These are phyloP conservation scores for Actinopyga echinites DNA, from an alignment of 53 echinoderm and acorn worm genomes.

Conservation along the genomic window DNA sequence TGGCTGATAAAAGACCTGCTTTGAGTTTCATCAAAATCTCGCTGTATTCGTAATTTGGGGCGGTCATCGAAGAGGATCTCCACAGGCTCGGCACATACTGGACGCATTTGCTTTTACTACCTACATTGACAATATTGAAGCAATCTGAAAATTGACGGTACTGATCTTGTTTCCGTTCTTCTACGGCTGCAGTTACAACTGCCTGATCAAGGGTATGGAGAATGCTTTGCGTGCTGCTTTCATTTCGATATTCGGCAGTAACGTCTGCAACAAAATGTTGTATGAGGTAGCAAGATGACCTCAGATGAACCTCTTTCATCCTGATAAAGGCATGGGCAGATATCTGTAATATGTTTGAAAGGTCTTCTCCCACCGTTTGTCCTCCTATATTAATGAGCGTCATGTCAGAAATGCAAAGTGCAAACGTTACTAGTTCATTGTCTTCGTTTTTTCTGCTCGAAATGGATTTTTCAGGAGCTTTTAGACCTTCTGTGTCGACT, in stretches of 20 bases:
- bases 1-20: not conserved
- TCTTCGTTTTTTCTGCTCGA: not conserved
- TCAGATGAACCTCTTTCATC: slow-evolving; percentile 28
- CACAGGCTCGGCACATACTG: slow-evolving; percentile 9
- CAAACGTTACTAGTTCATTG: slow-evolving; percentile 23
- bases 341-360: too few species aligned
- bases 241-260: not conserved
- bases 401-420: slow-evolving; percentile 18
- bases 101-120: not conserved
- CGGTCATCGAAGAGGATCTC: slow-evolving; percentile 1
- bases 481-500: slow-evolving; percentile 8
- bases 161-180: slow-evolving; percentile 4
- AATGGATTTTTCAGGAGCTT: slow-evolving; percentile 10
- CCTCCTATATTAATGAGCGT: too few species aligned
- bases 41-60: slow-evolving; percentile 19
- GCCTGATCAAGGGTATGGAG: not conserved
- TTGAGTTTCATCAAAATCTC: slow-evolving; percentile 3
- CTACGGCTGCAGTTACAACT: not conserved
- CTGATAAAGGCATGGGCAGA: slow-evolving; percentile 36
- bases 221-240: not conserved
- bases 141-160: too few species aligned
- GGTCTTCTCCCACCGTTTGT: too few species aligned
- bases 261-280: slow-evolving; percentile 33
- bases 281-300: too few species aligned
- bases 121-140: slow-evolving; percentile 4